Conservation (phyloP, 1,140 invertebrate genomes). For the Drosophila kepulauana region DNA sequence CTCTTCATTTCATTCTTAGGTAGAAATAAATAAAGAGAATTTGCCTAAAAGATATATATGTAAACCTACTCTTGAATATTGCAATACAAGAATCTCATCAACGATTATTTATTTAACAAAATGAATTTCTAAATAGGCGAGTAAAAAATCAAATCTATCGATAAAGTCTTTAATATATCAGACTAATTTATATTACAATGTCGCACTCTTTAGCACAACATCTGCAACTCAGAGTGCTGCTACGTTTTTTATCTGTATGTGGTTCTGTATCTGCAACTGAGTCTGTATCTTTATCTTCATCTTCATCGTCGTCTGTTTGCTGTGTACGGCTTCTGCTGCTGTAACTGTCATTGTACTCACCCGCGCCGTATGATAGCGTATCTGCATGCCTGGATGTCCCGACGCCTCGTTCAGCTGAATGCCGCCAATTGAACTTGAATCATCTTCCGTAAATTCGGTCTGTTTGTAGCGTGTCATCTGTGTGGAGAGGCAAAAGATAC, state of each 20-base stretch:
- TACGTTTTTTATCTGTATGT: not conserved
- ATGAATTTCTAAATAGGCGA: too few relatives aligned
- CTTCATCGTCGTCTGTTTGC: too few relatives aligned
- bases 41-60: too few relatives aligned
- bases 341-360: constrained; percentile 85
- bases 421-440: constrained; percentile 92
- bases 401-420: constrained; percentile 91
- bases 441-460: constrained; percentile 93
- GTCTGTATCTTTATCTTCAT: not conserved
- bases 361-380: constrained; percentile 90
- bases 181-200: not conserved
- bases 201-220: not conserved
- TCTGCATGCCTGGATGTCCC: constrained; percentile 91
- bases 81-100: too few relatives aligned
- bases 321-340: too few relatives aligned
- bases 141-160: too few relatives aligned
- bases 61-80: too few relatives aligned
- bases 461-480: constrained; percentile 95
- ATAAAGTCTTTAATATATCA: too few relatives aligned
- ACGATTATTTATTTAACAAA: too few relatives aligned
- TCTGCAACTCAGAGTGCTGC: too few relatives aligned
- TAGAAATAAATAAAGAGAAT: too few relatives aligned
- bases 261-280: not conserved
- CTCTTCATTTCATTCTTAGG: too few relatives aligned
- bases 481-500: constrained; percentile 62